phyloP scores from a whole-genome alignment of 2,888 invertebrate species.

The Leptarthrus brevirostris region DNA sequence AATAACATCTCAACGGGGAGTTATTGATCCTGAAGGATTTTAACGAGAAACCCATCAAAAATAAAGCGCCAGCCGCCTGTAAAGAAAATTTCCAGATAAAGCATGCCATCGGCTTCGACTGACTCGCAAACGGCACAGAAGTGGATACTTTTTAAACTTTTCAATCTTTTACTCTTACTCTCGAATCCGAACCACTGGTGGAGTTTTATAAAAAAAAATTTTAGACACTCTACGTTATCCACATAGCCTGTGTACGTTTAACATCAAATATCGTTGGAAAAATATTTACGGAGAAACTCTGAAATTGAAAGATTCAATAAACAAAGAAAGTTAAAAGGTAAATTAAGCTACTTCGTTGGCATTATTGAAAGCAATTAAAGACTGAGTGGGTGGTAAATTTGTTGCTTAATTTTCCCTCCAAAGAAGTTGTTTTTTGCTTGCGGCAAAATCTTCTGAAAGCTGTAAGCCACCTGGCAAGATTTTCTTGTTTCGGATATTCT shows the following conservation, averaged over 20 bases:
- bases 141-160: conserved; percentile 5
- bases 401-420: conserved; percentile 3
- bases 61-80: conserved; percentile 29
- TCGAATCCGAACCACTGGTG: neutral
- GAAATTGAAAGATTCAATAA: conserved; percentile 34
- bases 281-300: conserved; percentile 17
- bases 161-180: conserved; percentile 2
- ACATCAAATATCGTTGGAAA: conserved; percentile 33
- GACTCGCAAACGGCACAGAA: conserved; percentile 10
- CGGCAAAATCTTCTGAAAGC: too few species aligned
- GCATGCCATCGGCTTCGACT: neutral
- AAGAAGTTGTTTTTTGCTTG: neutral
- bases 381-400: neutral
- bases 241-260: conserved; percentile 6
- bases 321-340: conserved; percentile 36
- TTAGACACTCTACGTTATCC: neutral
- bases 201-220: conserved; percentile 23
- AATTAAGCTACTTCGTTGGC: conserved; percentile 16
- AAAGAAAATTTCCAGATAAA: conserved; percentile 13
- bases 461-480: too few species aligned
- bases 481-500: too few species aligned
- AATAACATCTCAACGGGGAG: conserved; percentile 5
- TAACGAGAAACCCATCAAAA: conserved; percentile 39
- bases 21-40: conserved; percentile 34
- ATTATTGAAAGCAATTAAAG: conserved; percentile 25